A percentile compares a stretch with the other conserved stretches of the same genome.
Evolutionary conservation across 2,113 vertebrate genomes (phyloP).

Genomic region (Chaenocephalus aceratus): DNA sequence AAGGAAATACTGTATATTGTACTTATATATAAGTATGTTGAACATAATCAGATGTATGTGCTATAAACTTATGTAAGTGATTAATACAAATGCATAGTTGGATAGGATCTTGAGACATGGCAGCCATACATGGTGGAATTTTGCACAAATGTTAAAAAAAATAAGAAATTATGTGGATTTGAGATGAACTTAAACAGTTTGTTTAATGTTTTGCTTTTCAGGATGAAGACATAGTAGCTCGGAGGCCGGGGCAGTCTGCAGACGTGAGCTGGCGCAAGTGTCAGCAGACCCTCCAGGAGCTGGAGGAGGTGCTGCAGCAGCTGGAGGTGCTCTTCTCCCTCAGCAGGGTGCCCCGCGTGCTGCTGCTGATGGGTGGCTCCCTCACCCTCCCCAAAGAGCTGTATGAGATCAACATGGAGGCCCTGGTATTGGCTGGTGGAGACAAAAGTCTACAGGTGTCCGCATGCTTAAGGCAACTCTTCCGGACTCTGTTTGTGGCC

Average conservation of each 20-base stretch:
- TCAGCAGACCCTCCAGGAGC: constrained; percentile 87
- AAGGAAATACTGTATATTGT: too few relatives aligned
- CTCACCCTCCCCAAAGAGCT: constrained; percentile 90
- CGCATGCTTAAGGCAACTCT: constrained; percentile 90
- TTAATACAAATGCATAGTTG: too few relatives aligned
- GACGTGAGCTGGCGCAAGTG: constrained; percentile 83
- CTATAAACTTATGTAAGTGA: too few relatives aligned
- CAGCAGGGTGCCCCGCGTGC: constrained; percentile 90
- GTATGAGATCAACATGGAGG: constrained; percentile 94
- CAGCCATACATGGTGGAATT: too few relatives aligned
- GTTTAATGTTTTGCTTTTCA: constrained; percentile 52
- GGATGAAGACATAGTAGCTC: constrained; percentile 78
- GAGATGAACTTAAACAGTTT: background rate
- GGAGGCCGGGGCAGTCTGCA: constrained; percentile 68
- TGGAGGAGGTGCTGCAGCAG: constrained; percentile 90
- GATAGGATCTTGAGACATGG: too few relatives aligned
- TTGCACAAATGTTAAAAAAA: background rate
- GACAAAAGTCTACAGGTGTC: constrained; percentile 85
- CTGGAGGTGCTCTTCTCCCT: constrained; percentile 91
- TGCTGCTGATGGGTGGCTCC: constrained; percentile 93
- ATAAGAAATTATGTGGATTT: background rate
- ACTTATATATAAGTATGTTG: too few relatives aligned
- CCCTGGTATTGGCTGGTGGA: constrained; percentile 76
- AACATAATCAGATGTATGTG: too few relatives aligned
- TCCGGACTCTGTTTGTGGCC: constrained; percentile 92